phyloP scores from a whole-genome alignment of 2,113 vertebrate genomes.

The Pteruthius melanotis region DNA sequence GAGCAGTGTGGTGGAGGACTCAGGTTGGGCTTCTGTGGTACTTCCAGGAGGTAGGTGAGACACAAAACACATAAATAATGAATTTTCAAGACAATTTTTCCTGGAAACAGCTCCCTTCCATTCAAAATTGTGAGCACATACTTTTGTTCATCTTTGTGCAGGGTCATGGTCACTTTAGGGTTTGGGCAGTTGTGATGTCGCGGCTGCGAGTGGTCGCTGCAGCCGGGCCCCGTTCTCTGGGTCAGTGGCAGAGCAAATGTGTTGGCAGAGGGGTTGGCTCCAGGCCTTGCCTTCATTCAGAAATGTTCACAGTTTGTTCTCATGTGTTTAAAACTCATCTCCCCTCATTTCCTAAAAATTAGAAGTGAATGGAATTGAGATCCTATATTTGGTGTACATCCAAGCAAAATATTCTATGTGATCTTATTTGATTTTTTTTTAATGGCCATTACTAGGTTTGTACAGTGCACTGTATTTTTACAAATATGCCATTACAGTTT shows the following conservation, averaged over 20 bases:
- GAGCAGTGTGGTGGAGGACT: neutral
- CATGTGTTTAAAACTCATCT: neutral
- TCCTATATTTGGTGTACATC: neutral
- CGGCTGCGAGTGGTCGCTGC: fast-evolving
- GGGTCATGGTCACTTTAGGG: fast-evolving
- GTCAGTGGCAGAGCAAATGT: neutral
- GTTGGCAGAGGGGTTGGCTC: neutral
- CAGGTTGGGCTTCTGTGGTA: fast-evolving
- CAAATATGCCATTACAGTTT: neutral
- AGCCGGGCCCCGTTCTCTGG: fast-evolving
- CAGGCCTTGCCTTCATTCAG: neutral
- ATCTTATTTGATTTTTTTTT: neutral
- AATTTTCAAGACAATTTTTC: neutral
- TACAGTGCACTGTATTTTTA: neutral
- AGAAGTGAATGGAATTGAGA: neutral
- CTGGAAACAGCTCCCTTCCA: neutral
- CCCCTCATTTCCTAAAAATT: neutral
- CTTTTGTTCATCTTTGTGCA: neutral
- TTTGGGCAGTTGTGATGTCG: fast-evolving
- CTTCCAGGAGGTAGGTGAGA: neutral
- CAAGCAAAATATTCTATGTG: neutral
- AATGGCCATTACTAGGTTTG: neutral
- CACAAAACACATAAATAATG: neutral
- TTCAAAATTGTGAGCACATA: fast-evolving
- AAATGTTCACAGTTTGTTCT: neutral